Base-by-base conservation (phyloP, 1,140 invertebrate species). In the Cydia strobilella region DNA sequence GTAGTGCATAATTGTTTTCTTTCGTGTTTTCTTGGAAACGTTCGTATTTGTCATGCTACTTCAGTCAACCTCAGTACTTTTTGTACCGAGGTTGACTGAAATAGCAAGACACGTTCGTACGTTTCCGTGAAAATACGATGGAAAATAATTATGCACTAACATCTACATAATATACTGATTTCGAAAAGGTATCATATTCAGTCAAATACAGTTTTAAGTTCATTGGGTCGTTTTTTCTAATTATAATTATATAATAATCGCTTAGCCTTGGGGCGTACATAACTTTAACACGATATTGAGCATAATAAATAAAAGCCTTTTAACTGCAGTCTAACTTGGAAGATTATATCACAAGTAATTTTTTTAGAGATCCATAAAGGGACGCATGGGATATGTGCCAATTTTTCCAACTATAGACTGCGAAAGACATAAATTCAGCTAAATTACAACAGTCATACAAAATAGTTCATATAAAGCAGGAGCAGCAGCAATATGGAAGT, bases 301-400 rank as follows among this genome's bases (percentile, higher is more conserved):
- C 65, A 69, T 23, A 18, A 9, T 69, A 69, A 69, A 69, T 69
- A 35, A 12, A 69, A 69, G 65, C 65, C 13, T 69, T 39, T 66
- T 66, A 66, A 2, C 51, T 54, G 63, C 63, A 69, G 65, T 69
- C 65, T 69, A 69, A 39, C 65, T 18, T 39, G 65, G 65, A 69
- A 69, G 65, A 69, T 69, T 39, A 69, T 69, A 69, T 69, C 65
- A 69, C 65, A 69, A 69, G n/a, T 69, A 69, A 12, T 18, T 66
- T 35, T 31, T 35, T 31, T 23, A n/a, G 65, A 69, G 65, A 69
- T 69, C 65, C 31, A 20, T n/a, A 35, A 10, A 39, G 31, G 27
- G 35, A 39, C 27, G 35, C 27, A 39, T 59, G 18, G 54, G n/a
- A 7, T 2, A 59, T 6, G n/a, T 5, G 51, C n/a, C 51, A 18